Conservation (phyloP, 1,140 invertebrate genomes). For the Meteorus sp. region DNA sequence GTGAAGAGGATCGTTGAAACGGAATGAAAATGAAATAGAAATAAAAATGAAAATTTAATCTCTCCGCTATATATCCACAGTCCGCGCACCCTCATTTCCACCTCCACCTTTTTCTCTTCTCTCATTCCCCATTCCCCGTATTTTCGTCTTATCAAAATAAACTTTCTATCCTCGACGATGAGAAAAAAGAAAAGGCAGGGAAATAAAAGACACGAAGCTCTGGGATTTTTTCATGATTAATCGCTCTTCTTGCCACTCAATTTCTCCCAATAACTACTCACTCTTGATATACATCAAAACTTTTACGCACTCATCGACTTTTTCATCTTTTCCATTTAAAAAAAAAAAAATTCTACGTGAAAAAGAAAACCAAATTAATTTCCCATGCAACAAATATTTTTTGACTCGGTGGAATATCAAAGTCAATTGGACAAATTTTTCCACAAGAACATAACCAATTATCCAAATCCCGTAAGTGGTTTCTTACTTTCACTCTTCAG, state of each 20-base stretch:
- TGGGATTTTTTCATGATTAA: conserved; percentile 54
- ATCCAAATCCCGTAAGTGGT: conserved; percentile 16
- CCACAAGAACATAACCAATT: conserved; percentile 9
- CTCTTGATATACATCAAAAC: neutral
- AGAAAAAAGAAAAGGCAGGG: conserved; percentile 15
- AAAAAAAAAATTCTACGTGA: neutral
- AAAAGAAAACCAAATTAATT: too few species aligned
- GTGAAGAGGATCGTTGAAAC: conserved; percentile 37
- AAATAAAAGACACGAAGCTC: conserved; percentile 23
- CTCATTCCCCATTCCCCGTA: neutral
- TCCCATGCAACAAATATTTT: conserved; percentile 14
- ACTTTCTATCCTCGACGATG: conserved; percentile 43
- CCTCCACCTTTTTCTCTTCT: neutral
- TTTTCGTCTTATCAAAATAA: conserved; percentile 43
- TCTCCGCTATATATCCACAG: conserved; percentile 30
- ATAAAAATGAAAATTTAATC: conserved; percentile 48
- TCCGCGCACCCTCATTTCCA: too few species aligned
- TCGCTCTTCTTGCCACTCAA: conserved; percentile 38
- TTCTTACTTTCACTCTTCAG: conserved; percentile 11
- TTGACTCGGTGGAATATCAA: neutral
- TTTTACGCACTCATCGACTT: neutral
- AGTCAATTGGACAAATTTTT: conserved; percentile 4
- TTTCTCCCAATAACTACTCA: neutral
- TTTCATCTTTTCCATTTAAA: neutral
- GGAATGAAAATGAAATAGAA: too few species aligned